Conservation (phyloP, 2,888 invertebrate species). For the Erebia epiphron region DNA sequence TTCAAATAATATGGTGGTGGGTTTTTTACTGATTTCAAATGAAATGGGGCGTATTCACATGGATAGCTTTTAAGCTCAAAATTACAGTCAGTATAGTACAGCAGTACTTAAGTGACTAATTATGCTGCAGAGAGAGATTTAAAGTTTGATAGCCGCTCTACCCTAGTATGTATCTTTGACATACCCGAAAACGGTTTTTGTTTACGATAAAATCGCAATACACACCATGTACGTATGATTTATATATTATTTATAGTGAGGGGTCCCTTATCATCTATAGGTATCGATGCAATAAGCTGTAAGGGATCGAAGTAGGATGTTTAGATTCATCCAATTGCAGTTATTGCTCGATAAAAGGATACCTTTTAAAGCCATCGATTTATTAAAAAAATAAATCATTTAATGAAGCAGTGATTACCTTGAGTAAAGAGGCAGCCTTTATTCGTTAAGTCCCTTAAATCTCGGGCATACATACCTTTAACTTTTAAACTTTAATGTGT, state of each 20-base stretch:
- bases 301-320: constrained; percentile 30
- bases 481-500: no score
- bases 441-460: no score
- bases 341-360: constrained; percentile 2
- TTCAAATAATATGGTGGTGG: no score
- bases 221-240: constrained; percentile 56
- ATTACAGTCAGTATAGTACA: no score
- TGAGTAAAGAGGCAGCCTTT: no score
- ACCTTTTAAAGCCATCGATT: neutral
- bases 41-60: no score
- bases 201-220: constrained; percentile 64
- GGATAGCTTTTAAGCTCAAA: no score
- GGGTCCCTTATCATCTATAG: constrained; percentile 50
- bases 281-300: constrained; percentile 39
- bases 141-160: neutral
- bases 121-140: neutral
- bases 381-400: neutral
- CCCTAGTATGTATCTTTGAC: neutral
- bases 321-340: constrained; percentile 10
- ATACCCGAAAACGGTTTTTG: constrained; percentile 50
- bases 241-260: constrained; percentile 59
- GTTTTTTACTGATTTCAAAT: no score
- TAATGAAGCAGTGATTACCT: no score
- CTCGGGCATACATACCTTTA: no score
- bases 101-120: no score